Evolutionary conservation across 2,888 invertebrate species (phyloP), one percentile per base, ranked within the genome.

Genomic region (Agriopis marginaria): DNA sequence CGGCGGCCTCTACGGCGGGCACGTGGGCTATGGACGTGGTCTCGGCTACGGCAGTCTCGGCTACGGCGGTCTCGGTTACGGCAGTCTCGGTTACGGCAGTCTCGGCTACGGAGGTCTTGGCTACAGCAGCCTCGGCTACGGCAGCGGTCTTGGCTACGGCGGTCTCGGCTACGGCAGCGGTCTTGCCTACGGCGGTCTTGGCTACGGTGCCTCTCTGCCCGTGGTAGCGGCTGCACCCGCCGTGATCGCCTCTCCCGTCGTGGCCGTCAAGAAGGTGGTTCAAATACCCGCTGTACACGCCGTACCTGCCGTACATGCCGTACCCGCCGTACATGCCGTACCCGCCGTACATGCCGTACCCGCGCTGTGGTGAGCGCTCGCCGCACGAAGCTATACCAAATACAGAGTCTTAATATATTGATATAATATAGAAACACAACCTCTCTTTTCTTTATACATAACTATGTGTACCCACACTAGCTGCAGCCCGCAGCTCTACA

Each of bases 221-320:
- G 51, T 45, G 44, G 12, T 58, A 17, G 66, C 54, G 44, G 61
- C 63, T 32, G 66, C 50, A 0, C 68, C 68, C 12, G 55, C 56
- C 50, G 17, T 67, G 10, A 50, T 62, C 23, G 49, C 61, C 59
- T 78, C 82, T 32, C 82, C 86, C 10, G 73, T 82, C 9, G 54
- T 82, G 42, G 49, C 42, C 42, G 42, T 42, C 32, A 32, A 32
- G 42, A 7, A 7, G 67, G 84, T 86, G 59, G 82, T 79, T 68
- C 50, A 42, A 3, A 5, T 32, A 5, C 32, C 32, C 42, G 42
- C 42, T 7, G 42, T 42, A 42, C 42, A n/a, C 49, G 49, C 49
- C 14, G 45, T 45, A 11, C 45, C 8, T 67, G 85, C 86, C 58
- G 82, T 79, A 68, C 54, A 89, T 84, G 89, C 90, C 86, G 88